Evolutionary conservation across 1,140 invertebrate species (phyloP), one percentile per base, ranked within the genome.

Genomic region (Drosophila arawakana): DNA sequence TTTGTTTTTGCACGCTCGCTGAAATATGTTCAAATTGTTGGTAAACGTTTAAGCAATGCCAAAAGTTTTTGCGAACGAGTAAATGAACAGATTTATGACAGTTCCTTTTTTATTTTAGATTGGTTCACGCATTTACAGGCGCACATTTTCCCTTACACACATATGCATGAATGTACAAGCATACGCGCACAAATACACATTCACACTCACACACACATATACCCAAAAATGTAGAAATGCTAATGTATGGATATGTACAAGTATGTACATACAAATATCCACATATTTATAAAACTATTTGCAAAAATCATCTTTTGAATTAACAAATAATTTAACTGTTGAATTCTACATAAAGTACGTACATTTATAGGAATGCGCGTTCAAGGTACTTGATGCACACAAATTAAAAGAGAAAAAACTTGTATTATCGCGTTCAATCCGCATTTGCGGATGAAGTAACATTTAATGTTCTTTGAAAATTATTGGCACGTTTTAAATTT

Each of bases 261-360:
- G 44, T 50, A 73, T 41, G 41, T 50, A 37, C 41, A 39, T 41
- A 37, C 44, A 73, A 21, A 1, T 58, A 74, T 50, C 46, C 37
- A 39, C 60, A 35, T 37, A 46, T 34, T 37, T 37, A 60, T 35
- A 7, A 15, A 34, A 7, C 9, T 11, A 25, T 35, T 30, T 41
- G 57, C 18, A 47, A 47, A 21, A 47, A 9, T 1, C 18, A 47
- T 47, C 18, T 7, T 47, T 47, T 18, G 6, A 47, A 18, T 18
- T 15, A 15, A 47, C 15, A 47, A 21, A 47, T 15, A 18, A 21
- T n/a, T 47, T 21, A 10, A 47, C 46, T 21, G 18, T 47, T 47
- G 7, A 21, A 18, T 21, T 37, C 13, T 1, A 54, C n/a, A 50
- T 18, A 3, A 37, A 35, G n/a, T 37, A 54, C 6, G 21, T 11